Evolutionary conservation across 2,797 vertebrate genomes (phyloP), one percentile per base, ranked within the genome.

Genomic region (Scolopax rusticola): DNA sequence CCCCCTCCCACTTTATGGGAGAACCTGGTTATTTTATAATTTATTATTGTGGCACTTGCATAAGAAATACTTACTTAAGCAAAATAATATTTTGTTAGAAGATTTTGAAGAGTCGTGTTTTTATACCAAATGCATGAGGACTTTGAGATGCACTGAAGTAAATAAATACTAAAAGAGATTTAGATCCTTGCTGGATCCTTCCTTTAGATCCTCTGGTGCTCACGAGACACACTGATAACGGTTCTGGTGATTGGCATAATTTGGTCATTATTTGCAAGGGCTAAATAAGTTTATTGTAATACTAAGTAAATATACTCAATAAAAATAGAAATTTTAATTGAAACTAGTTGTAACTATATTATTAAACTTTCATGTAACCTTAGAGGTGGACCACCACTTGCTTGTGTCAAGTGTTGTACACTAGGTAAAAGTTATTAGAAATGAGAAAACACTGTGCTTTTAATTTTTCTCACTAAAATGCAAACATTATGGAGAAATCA

Each of bases 401-500:
- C 4, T 53, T 70, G 16, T 51, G 8, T 40, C 53, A 56, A 61
- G 15, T 14, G 15, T 1, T 47, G 6, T 56, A 40, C 2, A 1
- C 16, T 27, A 8, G 9, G 9, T 30, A 5, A 12, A 27, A 51
- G 32, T 25, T 45, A 28, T 3, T 24, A 63, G 38, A 12, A 54
- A 16, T 64, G 38, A 30, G 15, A 12, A 51, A 64, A 16, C 20
- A 10, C 4, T 17, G 9, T 54, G 40, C 36, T 54, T 28, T 6
- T 12, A 24, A 6, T 24, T 50, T 67, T 21, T 67, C 53, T 87
- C 47, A 16, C 28, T 54, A 12, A 47, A 63, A 51, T 51, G 28
- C 9, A 56, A 8, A 5, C 4, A 13, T 70, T 38, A 11, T 0
- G 6, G 50, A 54, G n/a, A 65, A 79, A 57, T n/a, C 0, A 32